phyloP scores from a whole-genome alignment of 1,140 invertebrate species.

The Diuraphis noxia region DNA sequence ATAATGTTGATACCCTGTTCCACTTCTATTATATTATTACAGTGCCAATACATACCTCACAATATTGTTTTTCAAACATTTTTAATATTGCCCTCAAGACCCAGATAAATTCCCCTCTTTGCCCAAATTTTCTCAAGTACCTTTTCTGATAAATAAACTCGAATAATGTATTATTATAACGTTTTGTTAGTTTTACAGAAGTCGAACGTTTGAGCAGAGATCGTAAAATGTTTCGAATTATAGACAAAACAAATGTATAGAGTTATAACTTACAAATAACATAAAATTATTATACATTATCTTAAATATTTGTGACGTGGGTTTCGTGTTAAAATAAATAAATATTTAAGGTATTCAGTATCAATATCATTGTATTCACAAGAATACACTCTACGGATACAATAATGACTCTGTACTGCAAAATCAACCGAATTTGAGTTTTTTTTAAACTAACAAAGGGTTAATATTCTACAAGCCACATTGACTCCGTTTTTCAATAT shows the following conservation, averaged over 20 bases:
- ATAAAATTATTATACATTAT: too few species aligned
- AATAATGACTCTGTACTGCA: too few species aligned
- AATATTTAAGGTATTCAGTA: too few species aligned
- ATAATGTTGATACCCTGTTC: neutral
- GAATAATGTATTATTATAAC: neutral
- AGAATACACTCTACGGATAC: too few species aligned
- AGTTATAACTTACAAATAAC: too few species aligned
- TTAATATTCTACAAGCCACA: too few species aligned
- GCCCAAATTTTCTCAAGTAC: neutral
- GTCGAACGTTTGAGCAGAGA: neutral
- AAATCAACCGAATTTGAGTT: too few species aligned
- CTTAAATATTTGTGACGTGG: too few species aligned
- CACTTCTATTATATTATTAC: neutral
- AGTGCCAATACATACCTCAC: neutral
- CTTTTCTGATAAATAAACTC: neutral
- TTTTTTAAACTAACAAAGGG: too few species aligned
- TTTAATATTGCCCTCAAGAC: neutral
- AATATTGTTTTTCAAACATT: neutral
- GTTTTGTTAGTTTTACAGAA: neutral
- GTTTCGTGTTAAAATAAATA: too few species aligned
- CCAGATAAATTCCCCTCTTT: neutral
- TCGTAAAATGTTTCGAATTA: neutral
- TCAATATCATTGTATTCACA: too few species aligned
- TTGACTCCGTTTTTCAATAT: too few species aligned
- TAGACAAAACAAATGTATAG: neutral